These are phyloP conservation scores for Takifugu ocellatus DNA, from an alignment of 2,797 vertebrate genomes.

Conservation along the genomic window DNA sequence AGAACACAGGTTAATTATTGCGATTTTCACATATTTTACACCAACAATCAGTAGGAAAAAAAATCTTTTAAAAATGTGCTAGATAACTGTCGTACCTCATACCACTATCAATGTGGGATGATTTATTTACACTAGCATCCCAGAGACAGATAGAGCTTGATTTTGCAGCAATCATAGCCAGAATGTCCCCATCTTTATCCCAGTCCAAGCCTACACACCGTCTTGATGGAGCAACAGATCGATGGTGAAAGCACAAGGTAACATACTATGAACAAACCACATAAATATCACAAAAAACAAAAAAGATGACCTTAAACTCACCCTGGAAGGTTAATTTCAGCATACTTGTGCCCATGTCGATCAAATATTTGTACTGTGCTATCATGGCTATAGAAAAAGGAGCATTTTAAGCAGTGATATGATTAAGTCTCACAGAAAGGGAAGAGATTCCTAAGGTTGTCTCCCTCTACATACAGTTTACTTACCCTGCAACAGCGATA, in stretches of 20 bases:
- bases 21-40: background rate
- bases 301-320: constrained; percentile 58
- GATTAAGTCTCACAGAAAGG: background rate
- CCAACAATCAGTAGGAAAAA: background rate
- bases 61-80: background rate
- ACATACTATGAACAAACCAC: background rate
- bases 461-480: constrained; percentile 4
- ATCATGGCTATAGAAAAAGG: constrained; percentile 77
- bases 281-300: constrained; percentile 2
- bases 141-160: constrained; percentile 88
- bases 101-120: constrained; percentile 88
- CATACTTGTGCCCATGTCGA: constrained; percentile 92
- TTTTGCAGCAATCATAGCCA: constrained; percentile 92
- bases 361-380: constrained; percentile 92
- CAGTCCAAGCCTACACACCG: constrained; percentile 90
- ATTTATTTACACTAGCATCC: constrained; percentile 93
- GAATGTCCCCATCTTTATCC: constrained; percentile 94
- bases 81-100: constrained; percentile 78
- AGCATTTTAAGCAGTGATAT: background rate
- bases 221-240: constrained; percentile 20
- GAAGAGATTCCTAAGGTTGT: background rate
- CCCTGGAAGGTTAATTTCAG: constrained; percentile 89
- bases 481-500: constrained; percentile 93
- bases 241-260: background rate
- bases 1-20: background rate